Evolutionary conservation across 2,888 invertebrate genomes (phyloP), one percentile per base, ranked within the genome.

Genomic region (Selenia dentaria): DNA sequence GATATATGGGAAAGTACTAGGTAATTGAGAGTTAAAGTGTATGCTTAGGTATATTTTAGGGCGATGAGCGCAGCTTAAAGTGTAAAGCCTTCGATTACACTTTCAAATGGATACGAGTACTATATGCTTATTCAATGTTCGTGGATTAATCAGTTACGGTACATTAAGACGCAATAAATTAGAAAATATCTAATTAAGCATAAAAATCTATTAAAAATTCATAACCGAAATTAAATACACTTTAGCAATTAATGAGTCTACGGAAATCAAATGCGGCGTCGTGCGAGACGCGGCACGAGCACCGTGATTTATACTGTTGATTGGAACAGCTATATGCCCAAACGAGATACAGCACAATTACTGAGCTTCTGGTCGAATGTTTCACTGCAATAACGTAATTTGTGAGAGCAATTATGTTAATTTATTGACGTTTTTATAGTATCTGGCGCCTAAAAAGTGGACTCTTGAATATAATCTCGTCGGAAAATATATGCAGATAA

Each of bases 341-440:
- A 53, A 64, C 62, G 57, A 64, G 41, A 57, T 57, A 67, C 43
- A 49, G 27, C 40, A 42, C 42, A 53, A 61, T 61, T 64, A 59
- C 51, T 49, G 52, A 57, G 61, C 64, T 69, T 66, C 63, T 67
- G 65, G 50, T 55, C 61, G 59, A 68, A 60, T 63, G 63, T 67
- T 68, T 41, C 68, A 65, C 62, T 64, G 70, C 62, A 70, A 67
- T 70, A 70, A 70, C 48, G 65, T 51, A 67, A 72, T 74, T 74
- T 74, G 70, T 74, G 64, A 69, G 74, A 67, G 68, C 62, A 54
- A 71, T 79, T 79, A 78, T 73, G 72, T 51, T 69, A 79, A 82
- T 81, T 70, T 74, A 77, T 76, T 60, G 69, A 61, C 67, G 59
- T 71, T 77, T 75, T 75, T 70, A 70, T 67, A 43, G 60, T 54